A percentile compares a stretch with the other conserved stretches of the same genome.
These are phyloP conservation scores for Dolomedes plantarius DNA, from an alignment of 2,888 invertebrate species.

Conservation along the genomic window DNA sequence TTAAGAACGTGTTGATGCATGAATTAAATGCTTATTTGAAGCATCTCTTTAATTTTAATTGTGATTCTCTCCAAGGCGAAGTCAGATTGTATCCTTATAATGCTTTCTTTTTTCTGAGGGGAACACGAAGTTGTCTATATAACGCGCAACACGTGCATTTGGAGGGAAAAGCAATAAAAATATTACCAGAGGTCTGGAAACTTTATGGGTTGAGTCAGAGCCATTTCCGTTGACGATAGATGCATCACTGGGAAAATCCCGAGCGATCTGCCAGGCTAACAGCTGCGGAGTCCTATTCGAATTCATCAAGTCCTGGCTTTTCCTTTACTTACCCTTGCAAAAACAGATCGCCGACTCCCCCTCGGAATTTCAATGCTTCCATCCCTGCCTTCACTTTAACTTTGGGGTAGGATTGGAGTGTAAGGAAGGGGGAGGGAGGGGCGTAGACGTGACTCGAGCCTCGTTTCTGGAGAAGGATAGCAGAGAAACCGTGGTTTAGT, in stretches of 20 bases:
- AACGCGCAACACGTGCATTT: background rate
- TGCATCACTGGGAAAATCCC: conserved; percentile 13
- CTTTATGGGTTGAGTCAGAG: conserved; percentile 18
- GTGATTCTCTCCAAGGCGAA: no score
- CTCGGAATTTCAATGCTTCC: conserved; percentile 2
- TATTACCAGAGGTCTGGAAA: background rate
- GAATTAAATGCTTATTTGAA: no score
- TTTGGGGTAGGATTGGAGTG: background rate
- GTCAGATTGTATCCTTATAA: no score
- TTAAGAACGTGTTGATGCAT: no score
- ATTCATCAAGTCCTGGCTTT: conserved; percentile 39
- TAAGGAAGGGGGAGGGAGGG: background rate
- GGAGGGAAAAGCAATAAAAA: background rate
- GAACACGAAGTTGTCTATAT: background rate
- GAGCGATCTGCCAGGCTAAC: conserved; percentile 16
- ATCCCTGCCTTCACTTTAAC: background rate
- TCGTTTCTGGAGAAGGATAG: background rate
- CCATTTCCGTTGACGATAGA: conserved; percentile 50
- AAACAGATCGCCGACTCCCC: conserved; percentile 30
- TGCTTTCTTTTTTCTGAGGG: no score
- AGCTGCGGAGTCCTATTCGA: conserved; percentile 51
- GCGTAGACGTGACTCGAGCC: background rate
- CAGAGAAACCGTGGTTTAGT: background rate
- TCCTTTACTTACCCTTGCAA: conserved; percentile 24
- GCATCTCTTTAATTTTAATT: no score